phyloP scores from a whole-genome alignment of 30 jellyfish, hydroid and myxozoan species.

The Pseudorhiza aurosa region DNA sequence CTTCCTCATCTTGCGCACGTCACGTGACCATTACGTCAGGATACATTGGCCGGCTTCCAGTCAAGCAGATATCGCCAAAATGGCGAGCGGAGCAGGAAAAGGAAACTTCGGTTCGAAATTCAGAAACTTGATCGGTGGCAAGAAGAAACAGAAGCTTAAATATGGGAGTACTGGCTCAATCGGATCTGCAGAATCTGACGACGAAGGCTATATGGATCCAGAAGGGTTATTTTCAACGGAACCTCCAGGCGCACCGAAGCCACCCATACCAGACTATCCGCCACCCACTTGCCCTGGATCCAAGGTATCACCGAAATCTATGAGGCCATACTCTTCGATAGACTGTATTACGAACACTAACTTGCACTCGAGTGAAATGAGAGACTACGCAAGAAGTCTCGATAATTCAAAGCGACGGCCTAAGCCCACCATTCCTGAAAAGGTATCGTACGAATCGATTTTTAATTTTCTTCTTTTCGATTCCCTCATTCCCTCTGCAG shows the following conservation, averaged over 20 bases:
- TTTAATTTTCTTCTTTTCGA: background rate
- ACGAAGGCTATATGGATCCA: conserved; percentile 96
- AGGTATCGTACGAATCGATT: conserved; percentile 9
- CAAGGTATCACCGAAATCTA: conserved; percentile 8
- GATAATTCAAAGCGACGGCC: conserved; percentile 25
- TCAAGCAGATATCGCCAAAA: background rate
- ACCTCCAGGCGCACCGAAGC: conserved; percentile 79
- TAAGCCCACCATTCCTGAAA: conserved; percentile 42
- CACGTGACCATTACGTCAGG: conserved; percentile 1
- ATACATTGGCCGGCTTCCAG: background rate
- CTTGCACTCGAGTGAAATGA: conserved; percentile 9
- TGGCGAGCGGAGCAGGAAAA: conserved; percentile 78
- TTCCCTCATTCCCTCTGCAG: too few species aligned
- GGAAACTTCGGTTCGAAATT: conserved; percentile 64
- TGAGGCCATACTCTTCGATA: conserved; percentile 67
- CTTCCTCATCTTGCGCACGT: conserved; percentile 14
- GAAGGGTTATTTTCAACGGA: conserved; percentile 82
- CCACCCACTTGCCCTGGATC: conserved; percentile 79
- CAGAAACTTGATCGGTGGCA: conserved; percentile 56
- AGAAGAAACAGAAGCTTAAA: conserved; percentile 67
- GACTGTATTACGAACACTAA: conserved; percentile 20
- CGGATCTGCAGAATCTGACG: conserved; percentile 80
- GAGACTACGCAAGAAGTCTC: conserved; percentile 49
- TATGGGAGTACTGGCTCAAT: conserved; percentile 59
- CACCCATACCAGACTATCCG: conserved; percentile 91